phyloP scores from a whole-genome alignment of 2,113 vertebrate genomes.

The Morone saxatilis region DNA sequence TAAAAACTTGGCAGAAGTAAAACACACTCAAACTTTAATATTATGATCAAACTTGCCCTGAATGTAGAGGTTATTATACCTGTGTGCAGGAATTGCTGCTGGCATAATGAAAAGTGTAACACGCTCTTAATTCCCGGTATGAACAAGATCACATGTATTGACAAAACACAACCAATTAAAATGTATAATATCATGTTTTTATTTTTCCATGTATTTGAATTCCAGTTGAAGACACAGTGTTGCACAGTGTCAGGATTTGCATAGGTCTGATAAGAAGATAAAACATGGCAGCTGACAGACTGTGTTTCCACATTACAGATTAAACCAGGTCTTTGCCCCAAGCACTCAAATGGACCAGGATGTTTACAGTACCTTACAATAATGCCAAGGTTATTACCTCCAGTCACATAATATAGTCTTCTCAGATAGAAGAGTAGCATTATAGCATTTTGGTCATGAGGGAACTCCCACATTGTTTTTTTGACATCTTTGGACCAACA shows the following conservation, averaged over 20 bases:
- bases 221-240: slow-evolving; percentile 70
- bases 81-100: not conserved
- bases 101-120: not conserved
- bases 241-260: slow-evolving; percentile 73
- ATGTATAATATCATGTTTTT: slow-evolving; percentile 37
- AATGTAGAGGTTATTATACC: not conserved
- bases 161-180: slow-evolving; percentile 13
- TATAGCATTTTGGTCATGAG: slow-evolving; percentile 22
- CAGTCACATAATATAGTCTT: not conserved
- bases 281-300: slow-evolving; percentile 50
- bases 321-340: not conserved
- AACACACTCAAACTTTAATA: not conserved
- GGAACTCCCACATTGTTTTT: not conserved
- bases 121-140: not conserved
- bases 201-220: slow-evolving; percentile 49
- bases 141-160: not conserved
- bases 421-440: not conserved
- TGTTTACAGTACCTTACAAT: slow-evolving; percentile 29
- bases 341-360: not conserved
- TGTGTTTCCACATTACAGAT: slow-evolving; percentile 29
- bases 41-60: not conserved
- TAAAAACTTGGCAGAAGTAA: not conserved
- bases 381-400: slow-evolving; percentile 13
- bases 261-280: slow-evolving; percentile 73
- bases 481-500: slow-evolving; percentile 15